Percentiles rank a stretch among this genome's conserved stretches.
phyloP scores from a whole-genome alignment of 2,113 vertebrate genomes.

The Boulengeromyrus knoepffleri region DNA sequence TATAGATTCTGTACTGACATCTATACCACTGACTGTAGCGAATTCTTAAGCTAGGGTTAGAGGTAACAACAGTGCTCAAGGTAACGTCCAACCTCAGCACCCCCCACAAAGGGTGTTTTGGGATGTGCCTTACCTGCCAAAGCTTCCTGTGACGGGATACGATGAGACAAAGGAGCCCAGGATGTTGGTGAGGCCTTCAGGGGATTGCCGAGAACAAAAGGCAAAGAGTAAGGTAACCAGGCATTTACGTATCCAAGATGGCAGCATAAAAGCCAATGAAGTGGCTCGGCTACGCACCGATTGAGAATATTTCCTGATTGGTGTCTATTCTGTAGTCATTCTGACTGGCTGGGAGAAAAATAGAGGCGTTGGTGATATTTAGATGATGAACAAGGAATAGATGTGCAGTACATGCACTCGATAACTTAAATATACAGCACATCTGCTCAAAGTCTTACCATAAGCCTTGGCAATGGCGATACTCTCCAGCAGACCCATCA shows the following conservation, averaged over 20 bases:
- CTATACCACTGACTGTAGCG: background rate
- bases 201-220: background rate
- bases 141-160: constrained; percentile 88
- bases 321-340: constrained; percentile 78
- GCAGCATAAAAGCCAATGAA: background rate
- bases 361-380: background rate
- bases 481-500: constrained; percentile 89
- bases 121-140: constrained; percentile 79
- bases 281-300: constrained; percentile 59
- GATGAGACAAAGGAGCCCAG: constrained; percentile 85
- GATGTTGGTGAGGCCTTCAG: constrained; percentile 71
- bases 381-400: background rate
- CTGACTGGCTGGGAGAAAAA: constrained; percentile 68
- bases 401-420: background rate
- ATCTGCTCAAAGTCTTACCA: constrained; percentile 56
- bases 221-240: background rate
- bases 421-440: background rate
- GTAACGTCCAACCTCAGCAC: constrained; percentile 73
- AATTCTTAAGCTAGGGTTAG: background rate
- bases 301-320: constrained; percentile 88
- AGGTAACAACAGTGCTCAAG: background rate
- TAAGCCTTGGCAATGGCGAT: constrained; percentile 88
- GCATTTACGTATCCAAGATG: background rate
- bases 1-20: background rate
- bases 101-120: constrained; percentile 74